Percentiles rank a stretch among this genome's conserved stretches.
Evolutionary conservation across 2,797 vertebrate species (phyloP).

Genomic region (Darevskia mixta): DNA sequence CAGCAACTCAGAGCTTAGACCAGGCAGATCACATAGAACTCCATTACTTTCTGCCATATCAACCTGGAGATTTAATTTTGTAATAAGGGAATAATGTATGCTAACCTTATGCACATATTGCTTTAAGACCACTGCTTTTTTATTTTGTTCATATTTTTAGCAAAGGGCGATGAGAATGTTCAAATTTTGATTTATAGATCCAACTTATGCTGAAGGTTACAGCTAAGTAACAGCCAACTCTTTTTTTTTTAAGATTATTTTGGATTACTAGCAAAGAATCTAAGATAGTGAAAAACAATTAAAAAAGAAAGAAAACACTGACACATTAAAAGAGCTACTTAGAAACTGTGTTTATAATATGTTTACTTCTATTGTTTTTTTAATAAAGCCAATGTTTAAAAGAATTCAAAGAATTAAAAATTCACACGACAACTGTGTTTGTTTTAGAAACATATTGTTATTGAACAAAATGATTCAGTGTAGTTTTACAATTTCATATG

Average conservation of each 20-base stretch:
- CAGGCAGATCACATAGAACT: constrained; percentile 23
- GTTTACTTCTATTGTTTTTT: background rate
- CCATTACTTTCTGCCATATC: constrained; percentile 31
- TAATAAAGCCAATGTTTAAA: background rate
- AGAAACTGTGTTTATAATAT: background rate
- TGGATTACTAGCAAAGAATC: background rate
- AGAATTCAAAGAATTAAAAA: background rate
- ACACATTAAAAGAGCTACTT: background rate
- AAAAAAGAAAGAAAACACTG: background rate
- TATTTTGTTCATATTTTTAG: background rate
- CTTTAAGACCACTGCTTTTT: constrained; percentile 40
- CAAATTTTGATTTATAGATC: background rate
- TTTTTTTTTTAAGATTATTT: too few species aligned
- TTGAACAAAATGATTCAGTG: background rate
- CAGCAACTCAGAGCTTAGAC: constrained; percentile 33
- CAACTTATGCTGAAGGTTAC: background rate
- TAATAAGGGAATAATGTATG: constrained; percentile 15
- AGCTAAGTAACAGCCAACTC: background rate
- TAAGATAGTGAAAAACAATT: constrained; percentile 20
- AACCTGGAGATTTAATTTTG: constrained; percentile 48
- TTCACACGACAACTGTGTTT: background rate
- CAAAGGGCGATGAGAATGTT: background rate
- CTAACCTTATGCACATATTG: constrained; percentile 13
- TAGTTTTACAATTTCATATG: background rate
- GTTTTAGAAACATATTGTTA: background rate